A percentile compares a stretch with the other conserved stretches of the same genome.
Conservation (phyloP, 2,888 invertebrate species). For the Lysandra coridon region DNA sequence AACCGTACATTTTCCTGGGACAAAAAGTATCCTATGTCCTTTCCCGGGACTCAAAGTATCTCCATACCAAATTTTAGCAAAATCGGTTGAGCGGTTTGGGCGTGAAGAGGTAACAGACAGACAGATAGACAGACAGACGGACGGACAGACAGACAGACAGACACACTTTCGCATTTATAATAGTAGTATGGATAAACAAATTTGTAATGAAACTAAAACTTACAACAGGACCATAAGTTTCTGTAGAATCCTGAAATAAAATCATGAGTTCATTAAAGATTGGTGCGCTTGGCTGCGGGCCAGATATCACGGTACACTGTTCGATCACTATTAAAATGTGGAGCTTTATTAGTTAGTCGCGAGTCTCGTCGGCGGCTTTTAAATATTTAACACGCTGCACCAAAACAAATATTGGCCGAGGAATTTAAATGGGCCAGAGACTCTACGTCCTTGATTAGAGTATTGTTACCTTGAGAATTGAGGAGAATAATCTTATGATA, state of each 20-base stretch:
- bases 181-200: no score
- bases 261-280: slow-evolving; percentile 32
- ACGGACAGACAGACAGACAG: no score
- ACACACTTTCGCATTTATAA: no score
- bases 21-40: no score
- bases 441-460: neutral
- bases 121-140: no score
- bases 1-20: no score
- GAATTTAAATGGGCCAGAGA: neutral
- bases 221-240: neutral
- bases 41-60: no score
- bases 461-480: neutral
- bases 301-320: slow-evolving; percentile 37
- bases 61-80: no score
- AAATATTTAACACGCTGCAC: slow-evolving; percentile 15
- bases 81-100: no score
- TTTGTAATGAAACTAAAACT: neutral
- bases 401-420: neutral
- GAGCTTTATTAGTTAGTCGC: slow-evolving; percentile 25
- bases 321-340: slow-evolving; percentile 39
- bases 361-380: neutral
- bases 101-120: no score
- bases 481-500: neutral
- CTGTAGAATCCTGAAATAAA: slow-evolving; percentile 28
- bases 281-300: slow-evolving; percentile 36